Evolutionary conservation across 2,113 vertebrate species (phyloP), one percentile per base, ranked within the genome.

Genomic region (Sinocyclocheilus anshuiensis): DNA sequence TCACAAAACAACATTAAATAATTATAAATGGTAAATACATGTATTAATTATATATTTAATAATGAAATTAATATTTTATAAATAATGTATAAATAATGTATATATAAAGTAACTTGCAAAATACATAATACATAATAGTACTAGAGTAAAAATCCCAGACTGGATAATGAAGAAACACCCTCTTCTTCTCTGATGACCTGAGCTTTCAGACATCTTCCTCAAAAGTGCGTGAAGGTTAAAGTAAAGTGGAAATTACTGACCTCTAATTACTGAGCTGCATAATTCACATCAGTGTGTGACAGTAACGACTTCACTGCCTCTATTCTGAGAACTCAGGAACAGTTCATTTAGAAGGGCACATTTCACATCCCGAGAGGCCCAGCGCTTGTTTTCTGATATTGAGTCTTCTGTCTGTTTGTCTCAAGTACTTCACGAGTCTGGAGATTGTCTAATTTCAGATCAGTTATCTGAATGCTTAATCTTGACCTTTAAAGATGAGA

Each of bases 391-490:
- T 88, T 89, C 85, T 87, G 90, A 91, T 88, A 89, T 59, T 55
- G 33, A 89, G 84, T 86, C 85, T 87, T 90, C 67, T 81, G 36
- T 91, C 80, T 79, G 48, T 84, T 79, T 74, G 26, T 59, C 29
- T n/a, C 55, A 12, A 15, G 83, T 86, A 88, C 91, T 86, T 86
- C 63, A 88, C 42, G 13, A 88, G 85, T 90, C 91, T 89, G 87
- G 85, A 89, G 91, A 91, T 92, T 87, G 90, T 78, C 92, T 92
- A 86, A 92, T 93, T 92, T 92, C 89, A 87, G 89, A 87, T 86
- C 77, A 86, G 91, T 91, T 90, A 93, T 94, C 92, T 91, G 90
- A 86, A 90, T 88, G 92, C 92, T 94, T 93, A 90, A 93, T 94
- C 92, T 93, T 90, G 92, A 94, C 92, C 93, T 88, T 88, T 88